Percentiles rank a stretch among this genome's conserved stretches.
These are phyloP conservation scores for Aurelia aurita DNA, from an alignment of 30 jellyfish, hydroid and myxozoan genomes.

Conservation along the genomic window DNA sequence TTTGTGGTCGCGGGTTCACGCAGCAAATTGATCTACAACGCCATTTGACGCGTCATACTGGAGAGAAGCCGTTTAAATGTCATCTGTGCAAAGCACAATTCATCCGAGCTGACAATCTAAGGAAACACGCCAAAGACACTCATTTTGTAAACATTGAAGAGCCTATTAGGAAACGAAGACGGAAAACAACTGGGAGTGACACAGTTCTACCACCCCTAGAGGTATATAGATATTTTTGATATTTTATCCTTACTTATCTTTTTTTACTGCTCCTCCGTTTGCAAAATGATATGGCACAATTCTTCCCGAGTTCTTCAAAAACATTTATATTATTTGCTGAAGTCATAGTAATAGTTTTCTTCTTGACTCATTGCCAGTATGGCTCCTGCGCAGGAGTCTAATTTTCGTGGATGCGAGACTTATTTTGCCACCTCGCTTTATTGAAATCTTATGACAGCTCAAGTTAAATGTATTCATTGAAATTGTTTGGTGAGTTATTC, in stretches of 20 bases:
- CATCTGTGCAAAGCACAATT: slow-evolving; percentile 99
- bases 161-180: slow-evolving; percentile 93
- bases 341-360: too few relatives aligned
- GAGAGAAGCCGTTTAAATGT: slow-evolving; percentile 98
- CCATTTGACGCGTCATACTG: slow-evolving; percentile 98
- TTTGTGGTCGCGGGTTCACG: slow-evolving; percentile 99
- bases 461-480: too few relatives aligned
- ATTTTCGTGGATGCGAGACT: too few relatives aligned
- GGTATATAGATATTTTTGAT: background rate
- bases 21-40: slow-evolving; percentile 98
- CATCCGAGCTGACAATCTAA: slow-evolving; percentile 95
- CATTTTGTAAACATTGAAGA: slow-evolving; percentile 97
- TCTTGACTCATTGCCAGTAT: too few relatives aligned
- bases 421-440: too few relatives aligned
- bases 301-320: too few relatives aligned
- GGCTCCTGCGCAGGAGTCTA: too few relatives aligned
- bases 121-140: slow-evolving; percentile 96
- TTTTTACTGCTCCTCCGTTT: background rate
- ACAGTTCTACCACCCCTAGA: slow-evolving; percentile 98
- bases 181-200: slow-evolving; percentile 98
- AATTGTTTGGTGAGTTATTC: too few relatives aligned
- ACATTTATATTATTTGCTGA: too few relatives aligned
- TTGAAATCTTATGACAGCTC: too few relatives aligned
- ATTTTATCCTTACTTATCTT: background rate
- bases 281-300: too few relatives aligned